These are phyloP conservation scores for Mesochorus sp. DNA, from an alignment of 2,888 invertebrate genomes.

Conservation along the genomic window DNA sequence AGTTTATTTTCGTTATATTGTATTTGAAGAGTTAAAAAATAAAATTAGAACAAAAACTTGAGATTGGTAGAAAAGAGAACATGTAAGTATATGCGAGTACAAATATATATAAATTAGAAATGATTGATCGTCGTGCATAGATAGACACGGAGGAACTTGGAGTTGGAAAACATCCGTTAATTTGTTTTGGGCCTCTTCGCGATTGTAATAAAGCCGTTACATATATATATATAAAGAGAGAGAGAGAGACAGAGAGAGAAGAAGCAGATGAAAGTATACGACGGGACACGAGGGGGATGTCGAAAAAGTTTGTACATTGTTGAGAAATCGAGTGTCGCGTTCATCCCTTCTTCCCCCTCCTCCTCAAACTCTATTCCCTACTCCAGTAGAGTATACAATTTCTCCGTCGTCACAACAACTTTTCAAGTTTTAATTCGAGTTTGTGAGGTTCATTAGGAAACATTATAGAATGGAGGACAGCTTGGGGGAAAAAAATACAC, in stretches of 20 bases:
- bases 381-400: constrained; percentile 70
- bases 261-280: constrained; percentile 14
- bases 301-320: constrained; percentile 76
- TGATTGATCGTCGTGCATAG: constrained; percentile 5
- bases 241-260: constrained; percentile 25
- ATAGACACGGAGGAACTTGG: background rate
- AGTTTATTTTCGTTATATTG: no score
- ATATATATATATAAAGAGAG: no score
- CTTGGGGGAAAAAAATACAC: constrained; percentile 3
- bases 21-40: no score
- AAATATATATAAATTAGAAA: background rate
- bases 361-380: no score
- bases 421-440: constrained; percentile 80
- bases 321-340: constrained; percentile 75
- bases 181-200: constrained; percentile 67
- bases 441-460: constrained; percentile 75
- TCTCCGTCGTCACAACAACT: constrained; percentile 59
- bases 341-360: constrained; percentile 70
- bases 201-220: constrained; percentile 54
- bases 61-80: background rate
- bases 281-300: constrained; percentile 51
- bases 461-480: constrained; percentile 66
- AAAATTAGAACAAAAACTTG: background rate
- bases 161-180: constrained; percentile 66
- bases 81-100: no score